Evolutionary conservation across 1,140 invertebrate species (phyloP), one percentile per base, ranked within the genome.

Genomic region (Musca domestica): DNA sequence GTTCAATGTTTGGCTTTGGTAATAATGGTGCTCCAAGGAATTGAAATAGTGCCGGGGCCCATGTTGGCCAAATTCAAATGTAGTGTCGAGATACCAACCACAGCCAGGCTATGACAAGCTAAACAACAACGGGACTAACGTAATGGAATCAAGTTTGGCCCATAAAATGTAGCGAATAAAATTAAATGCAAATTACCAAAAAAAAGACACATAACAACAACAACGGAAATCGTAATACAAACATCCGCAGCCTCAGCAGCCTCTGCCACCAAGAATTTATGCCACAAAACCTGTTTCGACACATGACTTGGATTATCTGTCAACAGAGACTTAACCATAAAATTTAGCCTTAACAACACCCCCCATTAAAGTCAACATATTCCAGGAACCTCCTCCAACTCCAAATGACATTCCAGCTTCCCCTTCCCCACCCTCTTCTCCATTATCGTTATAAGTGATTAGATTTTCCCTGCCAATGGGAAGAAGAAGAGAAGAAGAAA

Each of bases 131-230:
- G 12, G 34, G 6, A 12, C 6, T 41, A 41, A 41, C 12, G 34
- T 41, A 41, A 41, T 41, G 34, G 20, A 19, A 61, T 34, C n/a
- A 61, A 61, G 27, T 61, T 61, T 61, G 10, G 17, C 56, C 27
- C 34, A 61, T 41, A 61, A 41, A 61, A 41, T 20, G 19, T 61
- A 20, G 17, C 6, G 34, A 61, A 61, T 61, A 61, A 61, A 61
- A 61, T 61, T 61, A 61, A 61, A 61, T 61, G 56, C 56, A 61
- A 61, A 61, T 61, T 61, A 34, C 27, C 17, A 61, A 58, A 58
- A 23, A 23, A 54, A 54, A 54, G 23, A 2, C 14, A 49, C 48
- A 51, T 3, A 51, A 51, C 3, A 25, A n/a, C n/a, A n/a, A 58
- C 34, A 61, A 20, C 9, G 27, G 34, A 41, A 41, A 41, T 61